phyloP scores from a whole-genome alignment of 2,113 vertebrate genomes.

The Echinops telfairi region DNA sequence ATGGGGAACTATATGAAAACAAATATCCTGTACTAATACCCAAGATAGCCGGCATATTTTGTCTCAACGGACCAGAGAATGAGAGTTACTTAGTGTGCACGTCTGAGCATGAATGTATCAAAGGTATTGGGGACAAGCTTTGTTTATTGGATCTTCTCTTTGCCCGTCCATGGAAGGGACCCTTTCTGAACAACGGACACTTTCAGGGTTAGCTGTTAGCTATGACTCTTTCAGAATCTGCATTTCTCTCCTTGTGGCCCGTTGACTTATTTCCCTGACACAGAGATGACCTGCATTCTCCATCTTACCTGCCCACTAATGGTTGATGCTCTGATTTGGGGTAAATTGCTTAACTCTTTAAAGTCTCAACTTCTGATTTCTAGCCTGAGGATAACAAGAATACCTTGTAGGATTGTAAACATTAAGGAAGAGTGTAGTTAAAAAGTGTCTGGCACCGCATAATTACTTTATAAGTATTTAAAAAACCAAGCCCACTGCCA shows the following conservation, averaged over 20 bases:
- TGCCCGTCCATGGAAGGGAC: not conserved
- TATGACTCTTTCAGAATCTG: not conserved
- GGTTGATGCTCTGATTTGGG: not conserved
- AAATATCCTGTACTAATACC: too few species aligned
- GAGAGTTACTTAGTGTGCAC: conserved; percentile 41
- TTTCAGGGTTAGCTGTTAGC: conserved; percentile 26
- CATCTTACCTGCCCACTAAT: not conserved
- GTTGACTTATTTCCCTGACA: not conserved
- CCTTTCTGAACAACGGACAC: conserved; percentile 45
- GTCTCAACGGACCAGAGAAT: not conserved
- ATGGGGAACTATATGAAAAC: not conserved
- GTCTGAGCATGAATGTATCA: not conserved
- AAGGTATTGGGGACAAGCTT: conserved; percentile 30
- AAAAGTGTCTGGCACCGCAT: not conserved
- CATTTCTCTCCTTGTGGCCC: not conserved
- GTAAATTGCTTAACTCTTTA: conserved; percentile 15
- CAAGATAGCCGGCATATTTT: not conserved
- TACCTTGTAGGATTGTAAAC: not conserved
- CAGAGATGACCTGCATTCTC: not conserved
- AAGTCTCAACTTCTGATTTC: conserved; percentile 27
- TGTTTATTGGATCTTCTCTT: conserved; percentile 18
- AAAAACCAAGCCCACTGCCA: too few species aligned
- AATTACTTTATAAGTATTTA: not conserved
- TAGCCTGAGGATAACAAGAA: conserved; percentile 14
- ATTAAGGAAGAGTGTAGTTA: not conserved